These are phyloP conservation scores for Silurus meridionalis DNA, from an alignment of 2,113 vertebrate genomes.

Conservation along the genomic window DNA sequence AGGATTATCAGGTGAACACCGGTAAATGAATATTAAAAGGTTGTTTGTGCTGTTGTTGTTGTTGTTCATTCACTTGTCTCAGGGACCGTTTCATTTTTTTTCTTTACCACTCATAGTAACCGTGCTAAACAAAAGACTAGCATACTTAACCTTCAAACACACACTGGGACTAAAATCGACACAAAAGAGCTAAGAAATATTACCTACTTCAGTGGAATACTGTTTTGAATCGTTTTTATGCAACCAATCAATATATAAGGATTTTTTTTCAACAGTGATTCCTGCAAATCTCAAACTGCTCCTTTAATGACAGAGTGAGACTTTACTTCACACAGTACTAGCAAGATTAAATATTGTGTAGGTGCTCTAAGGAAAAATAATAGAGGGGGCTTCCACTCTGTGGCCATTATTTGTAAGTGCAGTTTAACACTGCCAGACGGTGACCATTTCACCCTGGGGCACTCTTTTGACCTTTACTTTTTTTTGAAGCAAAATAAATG, in stretches of 20 bases:
- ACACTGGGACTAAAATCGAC: conserved; percentile 21
- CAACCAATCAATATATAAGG: background rate
- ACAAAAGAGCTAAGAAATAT: background rate
- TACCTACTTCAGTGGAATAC: background rate
- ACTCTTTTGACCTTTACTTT: conserved; percentile 11
- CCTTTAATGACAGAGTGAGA: background rate
- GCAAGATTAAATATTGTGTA: background rate
- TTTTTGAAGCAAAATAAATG: background rate
- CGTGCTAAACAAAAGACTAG: conserved; percentile 62
- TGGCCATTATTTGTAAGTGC: conserved; percentile 54
- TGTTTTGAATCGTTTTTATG: background rate
- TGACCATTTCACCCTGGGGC: conserved; percentile 26
- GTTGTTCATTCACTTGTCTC: background rate
- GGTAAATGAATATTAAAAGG: background rate
- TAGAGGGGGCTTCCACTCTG: conserved; percentile 44
- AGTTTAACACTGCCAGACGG: conserved; percentile 42
- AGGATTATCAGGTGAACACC: background rate
- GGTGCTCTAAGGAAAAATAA: background rate
- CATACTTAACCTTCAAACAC: conserved; percentile 35
- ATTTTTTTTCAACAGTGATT: background rate
- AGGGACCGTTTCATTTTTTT: background rate
- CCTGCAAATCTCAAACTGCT: background rate
- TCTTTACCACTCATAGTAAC: conserved; percentile 60
- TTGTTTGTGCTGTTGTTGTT: background rate
- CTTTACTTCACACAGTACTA: conserved; percentile 11